Conservation (phyloP, 2,113 vertebrate species). For the Neolamprologus kungweensis region DNA sequence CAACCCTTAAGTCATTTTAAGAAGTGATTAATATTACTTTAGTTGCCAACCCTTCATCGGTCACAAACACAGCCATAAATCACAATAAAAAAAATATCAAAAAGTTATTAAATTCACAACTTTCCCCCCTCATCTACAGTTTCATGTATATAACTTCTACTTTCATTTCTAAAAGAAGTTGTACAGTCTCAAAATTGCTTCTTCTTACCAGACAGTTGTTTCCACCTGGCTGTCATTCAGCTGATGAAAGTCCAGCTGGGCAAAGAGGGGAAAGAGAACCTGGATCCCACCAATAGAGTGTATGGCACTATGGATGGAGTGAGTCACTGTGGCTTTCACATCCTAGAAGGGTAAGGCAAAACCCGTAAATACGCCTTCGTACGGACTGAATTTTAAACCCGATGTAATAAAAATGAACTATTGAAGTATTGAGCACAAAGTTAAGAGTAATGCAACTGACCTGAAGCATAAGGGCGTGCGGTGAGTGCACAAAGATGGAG, state of each 20-base stretch:
- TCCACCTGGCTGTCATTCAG: slow-evolving; percentile 85
- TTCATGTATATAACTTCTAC: background rate
- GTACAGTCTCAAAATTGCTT: background rate
- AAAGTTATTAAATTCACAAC: background rate
- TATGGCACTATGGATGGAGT: slow-evolving; percentile 95
- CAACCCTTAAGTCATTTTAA: background rate
- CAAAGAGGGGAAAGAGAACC: slow-evolving; percentile 94
- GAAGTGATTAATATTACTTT: background rate
- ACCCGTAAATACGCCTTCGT: background rate
- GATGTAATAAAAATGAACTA: background rate
- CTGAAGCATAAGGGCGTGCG: slow-evolving; percentile 97
- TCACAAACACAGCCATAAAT: background rate
- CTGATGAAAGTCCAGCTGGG: slow-evolving; percentile 89
- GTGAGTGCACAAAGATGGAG: slow-evolving; percentile 97
- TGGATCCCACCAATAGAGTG: slow-evolving; percentile 96
- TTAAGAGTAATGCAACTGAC: slow-evolving; percentile 53
- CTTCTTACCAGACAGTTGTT: slow-evolving; percentile 82
- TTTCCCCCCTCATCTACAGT: background rate
- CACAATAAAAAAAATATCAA: background rate
- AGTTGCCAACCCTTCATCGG: background rate
- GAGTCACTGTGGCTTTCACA: slow-evolving; percentile 93
- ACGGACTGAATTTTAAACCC: background rate
- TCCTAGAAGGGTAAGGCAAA: slow-evolving; percentile 67
- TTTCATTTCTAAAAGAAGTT: background rate
- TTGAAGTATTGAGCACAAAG: background rate